Evolutionary conservation across 2,113 vertebrate species (phyloP).

Genomic region (Vidua chalybeata): DNA sequence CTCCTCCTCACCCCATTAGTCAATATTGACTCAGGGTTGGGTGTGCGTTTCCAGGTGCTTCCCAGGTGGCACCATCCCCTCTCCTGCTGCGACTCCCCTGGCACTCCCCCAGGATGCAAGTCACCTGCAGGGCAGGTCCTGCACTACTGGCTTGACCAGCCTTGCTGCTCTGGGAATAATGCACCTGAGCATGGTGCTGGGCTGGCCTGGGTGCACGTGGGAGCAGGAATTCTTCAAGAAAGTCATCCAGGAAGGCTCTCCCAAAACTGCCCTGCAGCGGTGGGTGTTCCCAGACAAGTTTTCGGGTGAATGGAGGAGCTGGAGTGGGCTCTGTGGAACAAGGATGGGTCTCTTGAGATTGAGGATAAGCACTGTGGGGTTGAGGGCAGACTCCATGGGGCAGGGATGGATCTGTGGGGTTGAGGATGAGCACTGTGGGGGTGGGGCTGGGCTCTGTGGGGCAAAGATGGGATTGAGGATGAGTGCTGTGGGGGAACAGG

Average conservation of each 20-base stretch:
- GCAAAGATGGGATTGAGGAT: not conserved
- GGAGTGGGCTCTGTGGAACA: not conserved
- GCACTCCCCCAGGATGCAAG: not conserved
- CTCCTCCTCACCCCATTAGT: not conserved
- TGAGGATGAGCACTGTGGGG: not conserved
- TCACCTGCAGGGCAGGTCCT: not conserved
- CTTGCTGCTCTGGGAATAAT: not conserved
- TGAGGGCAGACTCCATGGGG: not conserved
- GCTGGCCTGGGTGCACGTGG: not conserved
- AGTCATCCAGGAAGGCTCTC: not conserved
- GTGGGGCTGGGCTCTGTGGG: not conserved
- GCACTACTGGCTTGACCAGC: not conserved
- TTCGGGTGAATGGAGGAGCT: not conserved
- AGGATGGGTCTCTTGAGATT: not conserved
- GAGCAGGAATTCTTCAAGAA: not conserved
- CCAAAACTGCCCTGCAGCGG: not conserved
- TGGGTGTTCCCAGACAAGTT: not conserved
- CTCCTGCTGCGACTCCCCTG: not conserved
- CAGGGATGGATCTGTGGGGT: not conserved
- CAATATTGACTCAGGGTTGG: conserved; percentile 39
- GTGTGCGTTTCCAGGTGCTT: rapidly evolving
- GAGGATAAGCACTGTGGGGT: not conserved
- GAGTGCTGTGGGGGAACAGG: not conserved
- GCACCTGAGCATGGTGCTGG: not conserved
- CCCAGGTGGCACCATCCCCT: not conserved